A percentile compares a stretch with the other conserved stretches of the same genome.
Conservation (phyloP, 1,140 invertebrate genomes). For the Branchinecta lindahli region DNA sequence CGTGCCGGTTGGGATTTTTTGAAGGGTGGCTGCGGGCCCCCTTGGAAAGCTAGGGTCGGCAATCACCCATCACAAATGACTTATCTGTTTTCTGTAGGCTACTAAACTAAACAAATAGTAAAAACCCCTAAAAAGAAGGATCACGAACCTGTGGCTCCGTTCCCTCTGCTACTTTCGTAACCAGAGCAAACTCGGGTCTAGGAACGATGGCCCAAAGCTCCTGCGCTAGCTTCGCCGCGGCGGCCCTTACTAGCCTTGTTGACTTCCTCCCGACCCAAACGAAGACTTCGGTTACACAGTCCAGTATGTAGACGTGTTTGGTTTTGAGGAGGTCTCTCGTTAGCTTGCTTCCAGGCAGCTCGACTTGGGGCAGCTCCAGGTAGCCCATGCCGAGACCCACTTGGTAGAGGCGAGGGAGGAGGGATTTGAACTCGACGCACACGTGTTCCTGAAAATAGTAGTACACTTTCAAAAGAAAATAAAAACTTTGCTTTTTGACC, state of each 20-base stretch:
- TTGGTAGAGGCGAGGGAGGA: constrained; percentile 72
- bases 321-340: constrained; percentile 62
- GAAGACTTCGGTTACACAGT: constrained; percentile 91
- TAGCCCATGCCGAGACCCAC: constrained; percentile 95
- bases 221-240: constrained; percentile 86
- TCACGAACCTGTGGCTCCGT: constrained; percentile 44
- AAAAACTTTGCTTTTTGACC: constrained; percentile 9
- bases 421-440: constrained; percentile 53
- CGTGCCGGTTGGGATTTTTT: no score
- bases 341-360: constrained; percentile 58
- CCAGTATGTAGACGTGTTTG: constrained; percentile 92
- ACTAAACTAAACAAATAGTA: no score
- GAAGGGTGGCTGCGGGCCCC: no score
- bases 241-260: constrained; percentile 82
- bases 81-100: no score
- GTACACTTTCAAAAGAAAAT: constrained; percentile 7
- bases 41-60: no score
- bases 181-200: constrained; percentile 68
- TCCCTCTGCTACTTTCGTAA: constrained; percentile 74
- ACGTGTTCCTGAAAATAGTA: constrained; percentile 53
- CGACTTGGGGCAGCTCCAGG: constrained; percentile 89
- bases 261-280: constrained; percentile 99
- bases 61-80: no score
- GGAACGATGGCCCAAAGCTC: constrained; percentile 86
- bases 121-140: background rate